Conservation (phyloP, 1,140 invertebrate species). For the Diorhabda carinulata region DNA sequence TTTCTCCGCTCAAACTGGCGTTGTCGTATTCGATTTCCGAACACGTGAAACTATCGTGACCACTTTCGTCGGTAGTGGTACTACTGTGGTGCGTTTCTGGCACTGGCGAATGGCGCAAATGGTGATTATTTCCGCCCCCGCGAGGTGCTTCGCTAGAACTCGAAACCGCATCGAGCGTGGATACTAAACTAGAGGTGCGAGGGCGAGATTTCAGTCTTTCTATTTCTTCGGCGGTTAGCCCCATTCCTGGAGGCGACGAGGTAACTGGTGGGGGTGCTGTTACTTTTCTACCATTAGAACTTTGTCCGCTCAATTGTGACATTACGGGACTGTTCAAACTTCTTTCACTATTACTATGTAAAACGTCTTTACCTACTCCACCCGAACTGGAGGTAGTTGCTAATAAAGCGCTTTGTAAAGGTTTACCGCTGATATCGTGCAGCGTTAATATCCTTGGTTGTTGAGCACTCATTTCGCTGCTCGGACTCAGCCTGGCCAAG, state of each 20-base stretch:
- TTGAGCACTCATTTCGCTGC: conserved; percentile 85
- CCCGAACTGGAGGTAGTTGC: conserved; percentile 83
- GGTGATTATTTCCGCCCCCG: conserved; percentile 57
- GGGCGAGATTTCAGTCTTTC: conserved; percentile 84
- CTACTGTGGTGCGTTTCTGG: conserved; percentile 70
- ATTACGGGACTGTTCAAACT: conserved; percentile 87
- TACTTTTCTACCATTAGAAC: conserved; percentile 60
- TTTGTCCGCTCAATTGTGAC: conserved; percentile 81
- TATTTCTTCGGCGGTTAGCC: conserved; percentile 88
- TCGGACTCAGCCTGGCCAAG: conserved; percentile 82
- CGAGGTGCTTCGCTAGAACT: conserved; percentile 81
- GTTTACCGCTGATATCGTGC: conserved; percentile 90
- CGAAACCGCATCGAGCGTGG: conserved; percentile 87
- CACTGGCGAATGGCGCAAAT: conserved; percentile 65
- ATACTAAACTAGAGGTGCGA: conserved; percentile 82
- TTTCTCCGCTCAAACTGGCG: conserved; percentile 75
- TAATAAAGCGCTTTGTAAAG: conserved; percentile 79
- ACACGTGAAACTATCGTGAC: conserved; percentile 96
- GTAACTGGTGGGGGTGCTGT: conserved; percentile 58
- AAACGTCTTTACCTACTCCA: conserved; percentile 74
- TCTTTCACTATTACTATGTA: conserved; percentile 84
- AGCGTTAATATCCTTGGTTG: conserved; percentile 86
- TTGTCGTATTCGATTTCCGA: conserved; percentile 97
- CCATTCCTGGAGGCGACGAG: conserved; percentile 64
- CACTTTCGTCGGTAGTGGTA: conserved; percentile 89